Base-by-base conservation (phyloP, 2,113 vertebrate genomes). In the Apodemus sylvaticus region DNA sequence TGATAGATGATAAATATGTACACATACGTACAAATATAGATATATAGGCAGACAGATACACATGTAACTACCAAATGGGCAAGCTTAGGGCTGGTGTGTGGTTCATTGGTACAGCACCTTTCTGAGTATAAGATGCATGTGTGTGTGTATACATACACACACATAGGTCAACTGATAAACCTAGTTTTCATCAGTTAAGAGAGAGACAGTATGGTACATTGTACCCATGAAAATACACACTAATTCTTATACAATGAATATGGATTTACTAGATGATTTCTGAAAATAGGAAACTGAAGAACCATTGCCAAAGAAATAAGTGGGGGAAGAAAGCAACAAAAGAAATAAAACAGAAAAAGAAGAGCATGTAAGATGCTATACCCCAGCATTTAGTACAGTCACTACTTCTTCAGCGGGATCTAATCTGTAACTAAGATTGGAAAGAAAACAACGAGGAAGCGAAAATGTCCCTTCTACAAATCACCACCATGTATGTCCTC, bases 251-350 rank as follows among this genome's bases (percentile, higher is more conserved):
- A 81, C 58, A 78, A 90, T 68, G 62, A 89, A 86, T 55, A 82
- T n/a, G 29, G 13, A 76, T 78, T 86, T 76, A 5, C n/a, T 60
- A 62, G 24, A 19, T 24, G 74, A 88, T 92, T 96, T 85, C 64
- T 92, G 58, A 31, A 9, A 78, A 95, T 16, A 78, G 13, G 42
- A 95, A 83, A 86, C 13, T 62, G 34, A 96, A 87, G 64, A 76
- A 51, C 55, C 66, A 31, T 39, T 85, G 60, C n/a, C 86, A 96
- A 94, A 85, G 20, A 91, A 51, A 90, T 42, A 68, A 70, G 73
- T 78, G 34, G 16, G 2, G 2, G 9, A 48, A 26, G 88, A 95
- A 81, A 64, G 9, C 31, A 89, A 31, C 1, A 77, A 83, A 88
- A 90, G 42, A 58, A 51, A 83, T 6, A 87, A 73, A 89, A 91